Evolutionary conservation across 2,888 invertebrate genomes (phyloP).

Genomic region (Ferrisia virgata): DNA sequence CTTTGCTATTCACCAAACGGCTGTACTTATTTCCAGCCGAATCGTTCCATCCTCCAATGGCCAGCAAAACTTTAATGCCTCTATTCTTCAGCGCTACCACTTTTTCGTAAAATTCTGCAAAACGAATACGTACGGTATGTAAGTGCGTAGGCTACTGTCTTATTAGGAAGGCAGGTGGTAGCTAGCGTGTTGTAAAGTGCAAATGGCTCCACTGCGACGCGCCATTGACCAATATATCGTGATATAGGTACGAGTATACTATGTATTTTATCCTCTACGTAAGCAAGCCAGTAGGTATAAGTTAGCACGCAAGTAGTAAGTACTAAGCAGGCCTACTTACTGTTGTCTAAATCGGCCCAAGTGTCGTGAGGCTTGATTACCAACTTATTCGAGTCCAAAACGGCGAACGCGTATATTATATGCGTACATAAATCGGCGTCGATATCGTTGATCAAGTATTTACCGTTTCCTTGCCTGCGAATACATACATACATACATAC

Average conservation of each 20-base stretch:
- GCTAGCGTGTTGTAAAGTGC: too few species aligned
- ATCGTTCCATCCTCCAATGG: conserved; percentile 94
- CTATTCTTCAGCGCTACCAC: conserved; percentile 66
- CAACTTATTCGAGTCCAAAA: conserved; percentile 69
- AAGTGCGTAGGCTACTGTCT: too few species aligned
- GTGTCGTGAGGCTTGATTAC: conserved; percentile 81
- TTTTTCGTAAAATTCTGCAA: conserved; percentile 85
- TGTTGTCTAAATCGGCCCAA: conserved; percentile 87
- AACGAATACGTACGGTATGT: too few species aligned
- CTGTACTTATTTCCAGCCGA: conserved; percentile 88
- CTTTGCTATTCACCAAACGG: conserved; percentile 70
- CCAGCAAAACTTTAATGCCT: conserved; percentile 59
- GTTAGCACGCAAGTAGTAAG: too few species aligned
- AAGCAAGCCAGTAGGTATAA: too few species aligned
- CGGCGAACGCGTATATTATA: conserved; percentile 88
- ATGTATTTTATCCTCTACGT: not conserved
- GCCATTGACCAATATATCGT: too few species aligned
- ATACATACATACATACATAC: not conserved
- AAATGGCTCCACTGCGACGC: too few species aligned
- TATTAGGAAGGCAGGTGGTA: not conserved
- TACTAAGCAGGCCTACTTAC: conserved; percentile 59
- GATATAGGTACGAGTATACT: too few species aligned
- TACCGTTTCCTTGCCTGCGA: conserved; percentile 71
- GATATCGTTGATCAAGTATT: conserved; percentile 77
- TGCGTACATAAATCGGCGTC: conserved; percentile 85